Evolutionary conservation across 2,888 invertebrate genomes (phyloP).

Genomic region (Ametastegia equiseti): DNA sequence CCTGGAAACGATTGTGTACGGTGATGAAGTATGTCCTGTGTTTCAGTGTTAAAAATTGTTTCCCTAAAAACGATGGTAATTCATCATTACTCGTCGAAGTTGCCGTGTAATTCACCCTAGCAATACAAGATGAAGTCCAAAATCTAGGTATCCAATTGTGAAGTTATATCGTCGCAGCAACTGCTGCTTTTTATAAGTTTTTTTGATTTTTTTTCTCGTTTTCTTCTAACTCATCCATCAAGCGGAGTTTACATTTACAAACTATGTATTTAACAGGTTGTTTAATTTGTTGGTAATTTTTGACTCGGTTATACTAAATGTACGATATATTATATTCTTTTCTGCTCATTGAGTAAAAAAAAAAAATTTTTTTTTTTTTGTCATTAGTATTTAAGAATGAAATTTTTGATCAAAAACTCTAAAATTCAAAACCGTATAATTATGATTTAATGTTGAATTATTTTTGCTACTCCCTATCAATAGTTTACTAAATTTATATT

Average conservation of each 20-base stretch:
- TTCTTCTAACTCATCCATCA: slow-evolving; percentile 7
- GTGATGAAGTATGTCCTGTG: slow-evolving; percentile 69
- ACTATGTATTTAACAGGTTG: slow-evolving; percentile 17
- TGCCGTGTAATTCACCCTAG: slow-evolving; percentile 51
- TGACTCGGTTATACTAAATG: not conserved
- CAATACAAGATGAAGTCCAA: slow-evolving; percentile 40
- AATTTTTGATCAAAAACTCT: not conserved
- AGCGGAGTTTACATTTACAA: slow-evolving; percentile 45
- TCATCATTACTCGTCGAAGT: slow-evolving; percentile 48
- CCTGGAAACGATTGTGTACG: slow-evolving; percentile 71
- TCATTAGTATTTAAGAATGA: slow-evolving; percentile 3
- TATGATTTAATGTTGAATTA: not conserved
- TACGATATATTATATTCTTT: not conserved
- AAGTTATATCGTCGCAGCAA: not conserved
- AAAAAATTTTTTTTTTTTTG: not conserved
- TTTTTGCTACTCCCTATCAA: not conserved
- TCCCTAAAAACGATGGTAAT: slow-evolving; percentile 51
- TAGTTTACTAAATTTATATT: slow-evolving; percentile 21
- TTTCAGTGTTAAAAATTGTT: slow-evolving; percentile 53
- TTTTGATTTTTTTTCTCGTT: not conserved
- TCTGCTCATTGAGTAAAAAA: not conserved
- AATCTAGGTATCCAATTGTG: slow-evolving; percentile 27
- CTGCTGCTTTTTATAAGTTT: slow-evolving; percentile 44
- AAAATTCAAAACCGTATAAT: not conserved
- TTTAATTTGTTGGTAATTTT: slow-evolving; percentile 11